Evolutionary conservation across 2,113 vertebrate species (phyloP).

Genomic region (Lagopus leucura): DNA sequence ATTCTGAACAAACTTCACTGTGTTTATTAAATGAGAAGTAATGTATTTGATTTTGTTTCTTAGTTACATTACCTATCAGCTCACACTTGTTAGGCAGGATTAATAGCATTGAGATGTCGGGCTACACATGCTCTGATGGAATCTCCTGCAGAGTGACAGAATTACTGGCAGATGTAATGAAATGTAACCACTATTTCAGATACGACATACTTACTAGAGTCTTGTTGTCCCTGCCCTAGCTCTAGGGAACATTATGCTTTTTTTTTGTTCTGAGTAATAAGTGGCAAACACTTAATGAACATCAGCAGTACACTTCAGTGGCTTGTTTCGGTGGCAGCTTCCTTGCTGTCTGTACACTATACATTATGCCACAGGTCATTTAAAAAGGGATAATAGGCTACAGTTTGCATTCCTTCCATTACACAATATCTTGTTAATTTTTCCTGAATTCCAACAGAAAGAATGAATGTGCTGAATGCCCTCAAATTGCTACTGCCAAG

Average conservation of each 20-base stretch:
- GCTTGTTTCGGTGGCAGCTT: neutral
- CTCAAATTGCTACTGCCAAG: neutral
- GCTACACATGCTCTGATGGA: neutral
- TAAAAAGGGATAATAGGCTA: neutral
- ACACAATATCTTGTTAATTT: neutral
- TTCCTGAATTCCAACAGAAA: neutral
- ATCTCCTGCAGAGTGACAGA: constrained; percentile 51
- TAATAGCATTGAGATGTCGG: constrained; percentile 31
- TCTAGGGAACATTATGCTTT: constrained; percentile 29
- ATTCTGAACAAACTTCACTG: neutral
- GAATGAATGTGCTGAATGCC: neutral
- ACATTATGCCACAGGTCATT: neutral
- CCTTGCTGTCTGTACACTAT: neutral
- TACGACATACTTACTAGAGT: constrained; percentile 30
- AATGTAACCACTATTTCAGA: constrained; percentile 1
- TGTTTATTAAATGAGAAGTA: constrained; percentile 21
- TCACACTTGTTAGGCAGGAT: constrained; percentile 51
- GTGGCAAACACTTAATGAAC: constrained; percentile 39
- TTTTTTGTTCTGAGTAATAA: constrained; percentile 21
- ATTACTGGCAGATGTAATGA: constrained; percentile 65
- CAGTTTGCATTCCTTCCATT: neutral
- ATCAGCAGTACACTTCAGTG: neutral
- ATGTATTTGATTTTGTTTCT: constrained; percentile 31
- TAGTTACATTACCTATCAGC: constrained; percentile 22
- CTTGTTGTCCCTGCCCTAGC: constrained; percentile 5